Base-by-base conservation (phyloP, 23 tunicate genomes). In the Styela clava region DNA sequence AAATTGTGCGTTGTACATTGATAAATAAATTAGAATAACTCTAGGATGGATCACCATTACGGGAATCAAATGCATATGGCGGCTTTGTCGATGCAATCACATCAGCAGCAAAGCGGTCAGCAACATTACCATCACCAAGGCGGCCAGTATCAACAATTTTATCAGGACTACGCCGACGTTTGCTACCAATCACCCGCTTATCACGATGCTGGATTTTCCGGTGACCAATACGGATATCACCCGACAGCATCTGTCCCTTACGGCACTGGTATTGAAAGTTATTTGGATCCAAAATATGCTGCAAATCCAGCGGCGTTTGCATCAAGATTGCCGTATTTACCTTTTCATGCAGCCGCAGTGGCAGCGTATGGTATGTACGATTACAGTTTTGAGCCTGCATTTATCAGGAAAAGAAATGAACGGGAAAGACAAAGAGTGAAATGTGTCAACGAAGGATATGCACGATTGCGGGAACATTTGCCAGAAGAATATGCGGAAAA, bases 381-480 rank as follows among this genome's bases (percentile, higher is more conserved):
- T 44, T 86, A 84, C 76, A 88, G 97, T 19, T 86, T 92, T 78
- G 91, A 86, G 71, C 98, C 98, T 3, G 93, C 98, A 71, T 93
- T 93, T 64, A 85, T 93, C n/a, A 83, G 98, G 0, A 93, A 87
- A 65, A 73, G 98, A 67, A 93, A 93, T 81, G 98, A 93, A 61
- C 83, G 98, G 2, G 98, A 93, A 72, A 64, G 98, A 63, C 93
- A 85, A 61, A 34, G 98, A 31, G 98, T 93, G 64, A 93, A 93
- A 85, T 93, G 98, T 56, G 98, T 93, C 36, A 93, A 93, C 72
- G 98, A 93, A 74, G 98, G 98, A 5, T 93, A 93, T 78, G 79
- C 92, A 32, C 74, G 90, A 33, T 44, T 93, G 81, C 86, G 98
- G 16, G 89, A 88, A 69, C 98, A 93, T 85, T 69, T 93, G 9